Evolutionary conservation across 2,113 vertebrate species (phyloP).

Genomic region (Dunckerocampus dactyliophorus): DNA sequence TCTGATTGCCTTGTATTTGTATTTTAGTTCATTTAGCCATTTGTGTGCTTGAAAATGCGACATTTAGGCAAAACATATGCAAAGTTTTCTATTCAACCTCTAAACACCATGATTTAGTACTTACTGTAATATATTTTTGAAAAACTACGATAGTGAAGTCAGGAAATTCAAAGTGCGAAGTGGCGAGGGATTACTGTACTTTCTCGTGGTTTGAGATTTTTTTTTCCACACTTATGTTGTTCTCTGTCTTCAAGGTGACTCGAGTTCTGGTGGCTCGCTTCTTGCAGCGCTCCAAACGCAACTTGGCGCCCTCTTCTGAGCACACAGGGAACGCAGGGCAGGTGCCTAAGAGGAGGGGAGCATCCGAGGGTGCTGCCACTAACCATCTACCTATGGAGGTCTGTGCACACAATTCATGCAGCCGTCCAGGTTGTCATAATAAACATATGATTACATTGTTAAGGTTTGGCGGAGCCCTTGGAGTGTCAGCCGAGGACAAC

Average conservation of each 20-base stretch:
- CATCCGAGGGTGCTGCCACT: conserved; percentile 42
- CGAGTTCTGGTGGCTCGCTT: conserved; percentile 86
- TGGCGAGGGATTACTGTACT: too few species aligned
- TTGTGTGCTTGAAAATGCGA: too few species aligned
- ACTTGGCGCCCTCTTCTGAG: conserved; percentile 67
- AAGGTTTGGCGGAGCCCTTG: conserved; percentile 78
- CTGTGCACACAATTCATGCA: neutral
- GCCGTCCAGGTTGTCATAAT: neutral
- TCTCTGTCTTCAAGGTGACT: conserved; percentile 71
- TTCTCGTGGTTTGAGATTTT: too few species aligned
- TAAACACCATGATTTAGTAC: too few species aligned
- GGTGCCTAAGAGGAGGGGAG: conserved; percentile 73
- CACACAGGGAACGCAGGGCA: conserved; percentile 67
- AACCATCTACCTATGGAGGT: conserved; percentile 69
- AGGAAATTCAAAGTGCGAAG: too few species aligned
- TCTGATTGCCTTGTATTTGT: too few species aligned
- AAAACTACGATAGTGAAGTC: too few species aligned
- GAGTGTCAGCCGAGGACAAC: conserved; percentile 56
- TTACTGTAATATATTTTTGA: too few species aligned
- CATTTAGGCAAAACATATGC: too few species aligned
- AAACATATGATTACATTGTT: neutral
- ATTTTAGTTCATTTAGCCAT: too few species aligned
- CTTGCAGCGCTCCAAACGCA: conserved; percentile 86
- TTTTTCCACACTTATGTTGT: conserved; percentile 1
- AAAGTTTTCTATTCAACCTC: too few species aligned